These are phyloP conservation scores for Gambusia affinis DNA, from an alignment of 2,113 vertebrate genomes.

Conservation along the genomic window DNA sequence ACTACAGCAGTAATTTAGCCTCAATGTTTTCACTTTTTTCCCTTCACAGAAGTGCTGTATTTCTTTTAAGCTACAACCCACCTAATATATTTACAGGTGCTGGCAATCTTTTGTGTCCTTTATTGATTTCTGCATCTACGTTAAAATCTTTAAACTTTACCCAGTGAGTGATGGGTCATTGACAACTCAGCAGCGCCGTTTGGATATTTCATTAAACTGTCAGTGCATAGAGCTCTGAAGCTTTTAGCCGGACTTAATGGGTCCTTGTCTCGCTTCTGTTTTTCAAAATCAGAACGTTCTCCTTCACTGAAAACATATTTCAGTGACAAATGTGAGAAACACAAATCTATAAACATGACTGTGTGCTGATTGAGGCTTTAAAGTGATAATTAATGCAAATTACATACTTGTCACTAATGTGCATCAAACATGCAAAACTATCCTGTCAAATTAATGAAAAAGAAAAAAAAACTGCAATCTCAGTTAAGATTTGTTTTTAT, in stretches of 20 bases:
- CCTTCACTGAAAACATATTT: not conserved
- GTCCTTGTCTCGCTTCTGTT: slow-evolving; percentile 12
- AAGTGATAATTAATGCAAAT: slow-evolving; percentile 4
- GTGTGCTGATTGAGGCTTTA: not conserved
- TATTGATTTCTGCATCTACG: slow-evolving; percentile 59
- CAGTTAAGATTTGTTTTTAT: not conserved
- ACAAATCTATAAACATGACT: not conserved
- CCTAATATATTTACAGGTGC: slow-evolving; percentile 52
- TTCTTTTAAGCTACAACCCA: slow-evolving; percentile 63
- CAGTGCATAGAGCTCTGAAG: slow-evolving; percentile 15
- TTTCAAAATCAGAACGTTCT: not conserved
- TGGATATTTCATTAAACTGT: slow-evolving; percentile 44
- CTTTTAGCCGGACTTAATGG: not conserved
- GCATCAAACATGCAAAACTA: not conserved
- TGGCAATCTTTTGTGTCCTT: slow-evolving; percentile 55
- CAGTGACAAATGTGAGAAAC: not conserved
- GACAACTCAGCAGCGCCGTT: slow-evolving; percentile 40
- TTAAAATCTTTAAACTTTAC: slow-evolving; percentile 58
- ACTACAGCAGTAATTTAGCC: slow-evolving; percentile 67
- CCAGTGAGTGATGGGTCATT: slow-evolving; percentile 24
- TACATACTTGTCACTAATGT: slow-evolving; percentile 7
- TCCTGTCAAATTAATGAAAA: not conserved
- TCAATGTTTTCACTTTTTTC: slow-evolving; percentile 52
- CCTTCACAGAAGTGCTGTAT: slow-evolving; percentile 56
- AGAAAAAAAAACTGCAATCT: not conserved